Percentiles rank a stretch among this genome's conserved stretches.
Evolutionary conservation across 2,797 vertebrate species (phyloP).

Genomic region (Rhinogobio ventralis): DNA sequence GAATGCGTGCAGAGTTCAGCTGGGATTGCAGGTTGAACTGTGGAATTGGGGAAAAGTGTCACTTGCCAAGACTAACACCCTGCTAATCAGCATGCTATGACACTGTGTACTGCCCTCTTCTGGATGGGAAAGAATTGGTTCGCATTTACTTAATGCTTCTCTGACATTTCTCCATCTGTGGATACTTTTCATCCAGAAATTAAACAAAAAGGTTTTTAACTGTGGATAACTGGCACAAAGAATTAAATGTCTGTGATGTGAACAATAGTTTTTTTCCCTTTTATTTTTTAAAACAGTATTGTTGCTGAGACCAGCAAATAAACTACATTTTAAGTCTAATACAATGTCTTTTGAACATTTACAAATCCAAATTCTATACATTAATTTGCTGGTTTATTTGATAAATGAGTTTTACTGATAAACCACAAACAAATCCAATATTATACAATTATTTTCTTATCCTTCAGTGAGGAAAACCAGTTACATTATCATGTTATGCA

Average conservation of each 20-base stretch:
- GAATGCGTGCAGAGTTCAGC: constrained; percentile 53
- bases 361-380: constrained; percentile 37
- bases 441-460: neutral
- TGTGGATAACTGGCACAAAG: neutral
- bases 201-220: neutral
- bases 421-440: neutral
- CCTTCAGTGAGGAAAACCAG: neutral
- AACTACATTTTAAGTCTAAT: neutral
- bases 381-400: constrained; percentile 27
- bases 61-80: constrained; percentile 42
- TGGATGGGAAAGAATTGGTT: constrained; percentile 48
- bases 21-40: neutral
- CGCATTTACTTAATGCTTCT: neutral
- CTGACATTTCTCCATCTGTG: constrained; percentile 4
- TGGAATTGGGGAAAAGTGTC: constrained; percentile 5
- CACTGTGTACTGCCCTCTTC: constrained; percentile 61
- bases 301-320: neutral
- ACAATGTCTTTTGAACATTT: neutral
- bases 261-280: neutral
- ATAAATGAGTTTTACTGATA: neutral
- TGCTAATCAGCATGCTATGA: constrained; percentile 47
- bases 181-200: constrained; percentile 1
- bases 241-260: neutral
- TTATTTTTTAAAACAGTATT: neutral
- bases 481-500: neutral